phyloP scores from a whole-genome alignment of 2,888 invertebrate genomes.

The Athripsodes cinereus region DNA sequence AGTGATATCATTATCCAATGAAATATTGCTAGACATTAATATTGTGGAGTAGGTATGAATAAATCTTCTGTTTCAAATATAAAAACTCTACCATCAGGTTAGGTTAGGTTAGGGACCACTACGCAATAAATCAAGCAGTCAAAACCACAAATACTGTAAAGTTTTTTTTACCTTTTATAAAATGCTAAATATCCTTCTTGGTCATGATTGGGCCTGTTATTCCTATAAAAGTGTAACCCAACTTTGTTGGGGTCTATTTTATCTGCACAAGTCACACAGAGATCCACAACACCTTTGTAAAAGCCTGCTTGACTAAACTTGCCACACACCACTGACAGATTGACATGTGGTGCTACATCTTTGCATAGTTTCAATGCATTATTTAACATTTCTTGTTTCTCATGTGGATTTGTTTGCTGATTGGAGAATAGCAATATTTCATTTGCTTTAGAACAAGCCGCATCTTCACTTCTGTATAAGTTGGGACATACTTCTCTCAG shows the following conservation, averaged over 20 bases:
- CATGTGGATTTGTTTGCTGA: slow-evolving; percentile 63
- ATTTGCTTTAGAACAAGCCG: slow-evolving; percentile 90
- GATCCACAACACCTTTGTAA: slow-evolving; percentile 83
- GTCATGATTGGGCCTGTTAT: slow-evolving; percentile 76
- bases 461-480: slow-evolving; percentile 91
- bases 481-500: slow-evolving; percentile 88
- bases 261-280: slow-evolving; percentile 77
- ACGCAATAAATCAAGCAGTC: too few relatives aligned
- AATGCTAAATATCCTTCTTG: slow-evolving; percentile 74
- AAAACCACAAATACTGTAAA: not conserved
- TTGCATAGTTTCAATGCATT: slow-evolving; percentile 81
- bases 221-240: slow-evolving; percentile 82
- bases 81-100: too few relatives aligned
- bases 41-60: too few relatives aligned
- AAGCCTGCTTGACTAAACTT: slow-evolving; percentile 76
- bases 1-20: too few relatives aligned
- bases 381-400: slow-evolving; percentile 69
- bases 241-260: slow-evolving; percentile 86
- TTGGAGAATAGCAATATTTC: slow-evolving; percentile 82
- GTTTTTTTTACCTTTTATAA: slow-evolving; percentile 50
- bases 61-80: too few relatives aligned
- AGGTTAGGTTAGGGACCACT: too few relatives aligned
- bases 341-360: slow-evolving; percentile 80
- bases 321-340: slow-evolving; percentile 76
- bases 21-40: too few relatives aligned